These are phyloP conservation scores for Sebastolobus alascanus DNA, from an alignment of 2,797 vertebrate species.

Conservation along the genomic window DNA sequence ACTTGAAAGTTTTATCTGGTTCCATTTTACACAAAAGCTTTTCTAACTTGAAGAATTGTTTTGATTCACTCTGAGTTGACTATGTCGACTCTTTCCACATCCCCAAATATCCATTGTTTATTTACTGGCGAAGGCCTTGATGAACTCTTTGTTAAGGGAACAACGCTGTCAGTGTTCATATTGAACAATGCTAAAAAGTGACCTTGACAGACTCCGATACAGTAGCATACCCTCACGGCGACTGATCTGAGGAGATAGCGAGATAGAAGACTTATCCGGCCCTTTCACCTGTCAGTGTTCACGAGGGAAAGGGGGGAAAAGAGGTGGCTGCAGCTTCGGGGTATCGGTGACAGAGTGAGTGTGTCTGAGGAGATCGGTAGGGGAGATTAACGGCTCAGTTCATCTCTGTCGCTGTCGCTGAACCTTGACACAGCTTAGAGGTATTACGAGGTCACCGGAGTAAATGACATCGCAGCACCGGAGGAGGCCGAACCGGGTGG, in stretches of 20 bases:
- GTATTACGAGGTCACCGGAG: constrained; percentile 75
- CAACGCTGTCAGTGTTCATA: constrained; percentile 21
- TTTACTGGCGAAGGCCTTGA: constrained; percentile 9
- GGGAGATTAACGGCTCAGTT: constrained; percentile 83
- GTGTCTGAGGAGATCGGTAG: constrained; percentile 79
- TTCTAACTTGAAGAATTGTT: neutral
- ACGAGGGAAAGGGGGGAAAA: constrained; percentile 62
- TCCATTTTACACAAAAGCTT: neutral
- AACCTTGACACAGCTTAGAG: constrained; percentile 80
- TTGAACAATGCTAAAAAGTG: constrained; percentile 67
- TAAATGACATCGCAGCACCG: constrained; percentile 62
- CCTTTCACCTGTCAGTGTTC: constrained; percentile 82
- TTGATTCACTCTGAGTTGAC: neutral
- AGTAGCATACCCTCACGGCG: constrained; percentile 58
- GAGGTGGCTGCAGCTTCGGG: constrained; percentile 74
- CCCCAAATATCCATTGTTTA: neutral
- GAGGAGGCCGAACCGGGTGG: constrained; percentile 23
- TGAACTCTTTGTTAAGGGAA: constrained; percentile 49
- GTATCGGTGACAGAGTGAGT: constrained; percentile 80
- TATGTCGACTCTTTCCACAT: constrained; percentile 4
- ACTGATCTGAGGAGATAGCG: constrained; percentile 75
- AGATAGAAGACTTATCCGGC: constrained; percentile 78
- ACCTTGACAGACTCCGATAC: constrained; percentile 75
- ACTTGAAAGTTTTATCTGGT: neutral
- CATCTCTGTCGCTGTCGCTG: constrained; percentile 76